Conservation (phyloP, 2,888 invertebrate species). For the Macaria notata region DNA sequence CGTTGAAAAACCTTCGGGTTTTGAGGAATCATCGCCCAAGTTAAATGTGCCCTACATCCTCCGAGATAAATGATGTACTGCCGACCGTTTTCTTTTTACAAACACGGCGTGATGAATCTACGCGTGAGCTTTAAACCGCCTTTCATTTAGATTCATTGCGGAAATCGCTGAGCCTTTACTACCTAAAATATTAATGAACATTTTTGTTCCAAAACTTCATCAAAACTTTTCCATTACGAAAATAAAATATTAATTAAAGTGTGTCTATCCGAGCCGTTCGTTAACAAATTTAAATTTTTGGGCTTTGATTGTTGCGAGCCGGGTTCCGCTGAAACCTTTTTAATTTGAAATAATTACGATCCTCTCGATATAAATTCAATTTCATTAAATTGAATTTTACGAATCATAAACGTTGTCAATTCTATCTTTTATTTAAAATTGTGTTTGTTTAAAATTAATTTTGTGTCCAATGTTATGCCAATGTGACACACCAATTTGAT, state of each 20-base stretch:
- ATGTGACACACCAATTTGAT: not conserved
- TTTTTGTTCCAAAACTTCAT: slow-evolving; percentile 24
- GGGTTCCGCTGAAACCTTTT: slow-evolving; percentile 28
- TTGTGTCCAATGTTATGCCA: not conserved
- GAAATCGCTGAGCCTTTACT: not conserved
- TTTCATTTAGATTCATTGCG: slow-evolving; percentile 14
- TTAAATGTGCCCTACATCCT: slow-evolving; percentile 44
- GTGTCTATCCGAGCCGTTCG: slow-evolving; percentile 28
- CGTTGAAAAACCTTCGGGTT: slow-evolving; percentile 64
- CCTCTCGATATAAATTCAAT: slow-evolving; percentile 39
- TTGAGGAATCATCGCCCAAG: slow-evolving; percentile 47
- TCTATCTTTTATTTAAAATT: slow-evolving; percentile 34
- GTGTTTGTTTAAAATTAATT: slow-evolving; percentile 20
- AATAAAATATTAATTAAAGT: slow-evolving; percentile 36
- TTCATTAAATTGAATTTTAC: slow-evolving; percentile 40
- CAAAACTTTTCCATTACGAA: slow-evolving; percentile 30
- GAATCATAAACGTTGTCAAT: slow-evolving; percentile 32
- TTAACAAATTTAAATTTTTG: slow-evolving; percentile 29
- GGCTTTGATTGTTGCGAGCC: slow-evolving; percentile 31
- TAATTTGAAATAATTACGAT: slow-evolving; percentile 28
- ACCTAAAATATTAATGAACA: slow-evolving; percentile 1
- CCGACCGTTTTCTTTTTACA: slow-evolving; percentile 33
- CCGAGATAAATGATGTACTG: slow-evolving; percentile 38
- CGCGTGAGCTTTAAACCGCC: slow-evolving; percentile 17
- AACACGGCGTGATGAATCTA: slow-evolving; percentile 12